phyloP scores from a whole-genome alignment of 2,797 vertebrate genomes.

The Onychomys arenicola region DNA sequence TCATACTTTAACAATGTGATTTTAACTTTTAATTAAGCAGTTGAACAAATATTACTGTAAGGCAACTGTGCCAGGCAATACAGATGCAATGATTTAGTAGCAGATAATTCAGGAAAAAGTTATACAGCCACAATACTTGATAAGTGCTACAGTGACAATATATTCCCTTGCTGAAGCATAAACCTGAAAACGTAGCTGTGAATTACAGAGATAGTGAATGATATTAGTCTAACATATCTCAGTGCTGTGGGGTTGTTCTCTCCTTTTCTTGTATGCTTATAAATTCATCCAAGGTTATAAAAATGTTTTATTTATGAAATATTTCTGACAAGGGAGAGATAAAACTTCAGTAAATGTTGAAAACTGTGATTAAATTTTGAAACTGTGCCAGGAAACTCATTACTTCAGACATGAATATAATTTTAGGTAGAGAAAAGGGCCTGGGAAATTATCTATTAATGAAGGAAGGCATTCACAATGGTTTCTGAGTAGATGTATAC shows the following conservation, averaged over 20 bases:
- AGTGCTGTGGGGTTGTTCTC: not conserved
- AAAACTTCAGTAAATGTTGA: slow-evolving; percentile 71
- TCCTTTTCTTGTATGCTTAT: slow-evolving; percentile 50
- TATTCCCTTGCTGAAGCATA: not conserved
- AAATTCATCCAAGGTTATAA: slow-evolving; percentile 67
- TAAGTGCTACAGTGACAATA: not conserved
- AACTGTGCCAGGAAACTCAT: slow-evolving; percentile 54
- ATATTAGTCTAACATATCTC: slow-evolving; percentile 16
- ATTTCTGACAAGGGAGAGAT: slow-evolving; percentile 70
- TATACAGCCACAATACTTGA: not conserved
- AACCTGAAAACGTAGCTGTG: slow-evolving; percentile 11
- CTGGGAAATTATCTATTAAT: slow-evolving; percentile 61
- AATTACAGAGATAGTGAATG: slow-evolving; percentile 42
- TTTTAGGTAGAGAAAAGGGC: slow-evolving; percentile 49
- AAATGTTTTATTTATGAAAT: slow-evolving; percentile 78
- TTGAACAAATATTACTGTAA: slow-evolving; percentile 26
- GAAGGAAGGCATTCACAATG: slow-evolving; percentile 19
- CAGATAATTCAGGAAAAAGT: slow-evolving; percentile 2
- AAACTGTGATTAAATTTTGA: slow-evolving; percentile 73
- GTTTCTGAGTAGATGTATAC: not conserved
- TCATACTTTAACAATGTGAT: not conserved
- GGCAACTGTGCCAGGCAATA: not conserved
- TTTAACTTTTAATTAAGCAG: slow-evolving; percentile 41
- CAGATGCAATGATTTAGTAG: not conserved
- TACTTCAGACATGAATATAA: slow-evolving; percentile 66